A percentile compares a stretch with the other conserved stretches of the same genome.
phyloP scores from a whole-genome alignment of 2,113 vertebrate genomes.

The Eulemur macaco region DNA sequence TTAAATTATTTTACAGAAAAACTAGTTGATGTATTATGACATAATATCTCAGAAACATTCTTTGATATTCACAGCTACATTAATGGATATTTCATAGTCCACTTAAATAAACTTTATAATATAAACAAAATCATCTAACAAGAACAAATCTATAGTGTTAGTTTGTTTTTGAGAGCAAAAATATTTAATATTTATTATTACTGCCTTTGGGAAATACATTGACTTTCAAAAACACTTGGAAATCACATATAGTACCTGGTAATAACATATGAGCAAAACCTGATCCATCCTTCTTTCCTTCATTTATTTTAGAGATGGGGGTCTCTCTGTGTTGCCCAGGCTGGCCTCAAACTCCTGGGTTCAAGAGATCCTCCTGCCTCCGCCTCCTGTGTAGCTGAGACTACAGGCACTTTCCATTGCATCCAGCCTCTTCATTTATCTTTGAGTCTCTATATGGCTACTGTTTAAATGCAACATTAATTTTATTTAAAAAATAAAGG shows the following conservation, averaged over 20 bases:
- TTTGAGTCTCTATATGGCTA: not conserved
- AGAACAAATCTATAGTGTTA: slow-evolving; percentile 29
- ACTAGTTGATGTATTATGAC: slow-evolving; percentile 41
- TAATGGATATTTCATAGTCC: slow-evolving; percentile 48
- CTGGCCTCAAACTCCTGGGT: not conserved
- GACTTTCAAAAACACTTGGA: slow-evolving; percentile 51
- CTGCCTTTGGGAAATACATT: slow-evolving; percentile 39
- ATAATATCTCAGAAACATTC: slow-evolving; percentile 48
- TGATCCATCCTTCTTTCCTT: not conserved
- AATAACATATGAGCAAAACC: slow-evolving; percentile 33
- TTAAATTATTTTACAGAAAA: slow-evolving; percentile 74
- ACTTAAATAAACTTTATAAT: slow-evolving; percentile 38
- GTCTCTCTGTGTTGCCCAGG: not conserved
- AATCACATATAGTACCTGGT: slow-evolving; percentile 17
- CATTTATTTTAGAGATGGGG: not conserved
- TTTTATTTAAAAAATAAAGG: slow-evolving; percentile 25
- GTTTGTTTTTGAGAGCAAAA: slow-evolving; percentile 39
- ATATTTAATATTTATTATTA: slow-evolving; percentile 26
- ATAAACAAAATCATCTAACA: slow-evolving; percentile 40
- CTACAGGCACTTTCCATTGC: not conserved
- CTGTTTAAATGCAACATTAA: slow-evolving; percentile 47
- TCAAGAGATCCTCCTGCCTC: not conserved
- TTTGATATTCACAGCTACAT: slow-evolving; percentile 47
- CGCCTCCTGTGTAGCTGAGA: not conserved
- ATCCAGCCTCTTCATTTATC: not conserved